Base-by-base conservation (phyloP, 1,140 invertebrate genomes). In the Heliconius congener region DNA sequence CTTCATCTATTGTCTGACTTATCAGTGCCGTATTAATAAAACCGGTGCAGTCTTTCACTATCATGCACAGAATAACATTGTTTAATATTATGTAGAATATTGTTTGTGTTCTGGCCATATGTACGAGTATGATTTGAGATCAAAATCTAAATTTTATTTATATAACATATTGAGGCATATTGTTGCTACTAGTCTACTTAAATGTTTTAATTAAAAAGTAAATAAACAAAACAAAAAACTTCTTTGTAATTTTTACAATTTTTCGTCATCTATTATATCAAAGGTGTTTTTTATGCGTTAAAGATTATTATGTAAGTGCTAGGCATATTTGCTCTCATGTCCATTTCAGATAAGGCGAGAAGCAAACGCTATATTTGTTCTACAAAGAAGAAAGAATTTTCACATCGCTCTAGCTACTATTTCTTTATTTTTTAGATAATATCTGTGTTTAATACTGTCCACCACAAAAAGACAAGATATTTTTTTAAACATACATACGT, bases 1-100 rank as follows among this genome's bases (percentile, higher is more conserved):
- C 74, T 83, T 77, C 57, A 78, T 85, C 83, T 83, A 85, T 88
- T 88, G 88, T 90, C 71, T 77, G 74, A 79, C 19, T 77, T 72
- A 82, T 81, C 73, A 57, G 55, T 30, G 50, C 79, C 50, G 55
- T 57, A 39, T 60, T 60, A 57, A 60, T 76, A 30, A 60, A 23
- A 34, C 52, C n/a, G 37, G 52, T 57, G 19, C 74, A 66, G 37
- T 70, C 57, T 39, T n/a, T 76, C 57, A 37, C 57, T 27, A 70
- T 66, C 74, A 66, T 30, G 60, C 27, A 76, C 42, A 27, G 34
- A 76, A 66, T 23, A 66, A 16, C 23, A 27, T 66, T 66, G 60
- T 3, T 27, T 66, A 18, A 66, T 66, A 66, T 66, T 27, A 66
- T 66, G 55, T 60, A 23, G 9, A 23, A 27, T 60, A 60, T 60